Base-by-base conservation (phyloP, 2,888 invertebrate species). In the Pseudococcus jackbeardsleyi region DNA sequence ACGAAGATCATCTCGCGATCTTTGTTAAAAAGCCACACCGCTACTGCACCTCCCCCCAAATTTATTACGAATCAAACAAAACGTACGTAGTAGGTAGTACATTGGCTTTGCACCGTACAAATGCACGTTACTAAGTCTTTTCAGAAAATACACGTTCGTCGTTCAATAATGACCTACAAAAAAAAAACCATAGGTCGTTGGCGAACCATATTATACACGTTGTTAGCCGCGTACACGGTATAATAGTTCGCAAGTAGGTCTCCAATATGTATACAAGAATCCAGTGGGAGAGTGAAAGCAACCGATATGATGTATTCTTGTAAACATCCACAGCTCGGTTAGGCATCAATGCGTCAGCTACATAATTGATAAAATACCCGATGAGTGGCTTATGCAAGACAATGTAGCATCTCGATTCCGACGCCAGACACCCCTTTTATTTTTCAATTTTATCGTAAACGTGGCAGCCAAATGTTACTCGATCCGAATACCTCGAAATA, bases 231-330 rank as follows among this genome's bases (percentile, higher is more conserved):
- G 12, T 64, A 64, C 22, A 64, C 22, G 22, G 68, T 86, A 86
- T 86, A 46, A 86, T 86, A 86, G 86, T 86, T 86, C 86, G 86
- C 86, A 86, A 86, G 86, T 86, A 86, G 86, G 86, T 86, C 86
- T 86, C 22, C 64, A 9, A 64, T 64, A 64, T 86, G 68, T 86
- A 68, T 86, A 68, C 64, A 72, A 68, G 72, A 86, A 86, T 86
- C 59, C 86, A 86, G 86, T 86, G 86, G 86, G 86, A 86, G 86
- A 86, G 86, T 86, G 86, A 86, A 86, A 86, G 86, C 68, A 86
- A 54, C 86, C 86, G 54, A 86, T 86, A 39, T 82, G 39, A 82
- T 82, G 46, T 42, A 82, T 46, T 46, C 42, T 82, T 82, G 79
- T 82, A 46, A 82, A 82, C 79, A 82, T 82, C 79, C 46, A 17